Evolutionary conservation across 92 coral and sea anemone species (phyloP).

Genomic region (Scolanthus callimorphus): DNA sequence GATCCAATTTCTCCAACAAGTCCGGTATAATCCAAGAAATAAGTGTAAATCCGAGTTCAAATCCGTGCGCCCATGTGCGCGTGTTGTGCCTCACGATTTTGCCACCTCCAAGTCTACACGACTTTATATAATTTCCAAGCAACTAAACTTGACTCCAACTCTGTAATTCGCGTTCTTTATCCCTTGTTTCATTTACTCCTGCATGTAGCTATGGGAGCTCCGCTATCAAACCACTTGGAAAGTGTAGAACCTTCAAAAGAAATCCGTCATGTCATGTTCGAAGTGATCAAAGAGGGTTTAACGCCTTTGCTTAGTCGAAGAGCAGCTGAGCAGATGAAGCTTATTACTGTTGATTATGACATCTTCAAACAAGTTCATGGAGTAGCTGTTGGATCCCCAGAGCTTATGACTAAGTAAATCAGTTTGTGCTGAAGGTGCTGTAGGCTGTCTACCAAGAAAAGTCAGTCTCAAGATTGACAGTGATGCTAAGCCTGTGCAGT

Average conservation of each 20-base stretch:
- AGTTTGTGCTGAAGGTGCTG: slow-evolving; percentile 16
- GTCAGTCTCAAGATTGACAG: slow-evolving; percentile 21
- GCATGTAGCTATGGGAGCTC: too few relatives aligned
- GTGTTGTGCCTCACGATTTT: too few relatives aligned
- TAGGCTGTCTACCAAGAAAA: slow-evolving; percentile 13
- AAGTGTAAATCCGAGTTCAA: too few relatives aligned
- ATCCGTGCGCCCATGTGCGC: too few relatives aligned
- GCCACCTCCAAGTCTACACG: too few relatives aligned
- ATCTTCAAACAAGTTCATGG: slow-evolving; percentile 25
- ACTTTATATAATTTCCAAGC: too few relatives aligned
- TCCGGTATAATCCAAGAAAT: too few relatives aligned
- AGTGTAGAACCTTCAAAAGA: slow-evolving; percentile 12
- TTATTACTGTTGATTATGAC: slow-evolving; percentile 31
- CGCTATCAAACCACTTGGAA: slow-evolving; percentile 37
- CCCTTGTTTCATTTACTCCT: too few relatives aligned
- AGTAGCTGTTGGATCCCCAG: background rate
- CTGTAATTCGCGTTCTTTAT: too few relatives aligned
- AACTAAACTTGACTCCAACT: too few relatives aligned
- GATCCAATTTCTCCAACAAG: too few relatives aligned
- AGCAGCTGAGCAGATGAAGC: slow-evolving; percentile 34
- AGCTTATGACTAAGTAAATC: background rate
- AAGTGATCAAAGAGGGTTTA: slow-evolving; percentile 21
- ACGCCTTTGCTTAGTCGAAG: slow-evolving; percentile 19
- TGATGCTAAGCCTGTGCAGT: slow-evolving; percentile 18
- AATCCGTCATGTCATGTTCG: slow-evolving; percentile 20